A percentile compares a stretch with the other conserved stretches of the same genome.
phyloP scores from a whole-genome alignment of 1,140 invertebrate species.

The Phocides pigmalion region DNA sequence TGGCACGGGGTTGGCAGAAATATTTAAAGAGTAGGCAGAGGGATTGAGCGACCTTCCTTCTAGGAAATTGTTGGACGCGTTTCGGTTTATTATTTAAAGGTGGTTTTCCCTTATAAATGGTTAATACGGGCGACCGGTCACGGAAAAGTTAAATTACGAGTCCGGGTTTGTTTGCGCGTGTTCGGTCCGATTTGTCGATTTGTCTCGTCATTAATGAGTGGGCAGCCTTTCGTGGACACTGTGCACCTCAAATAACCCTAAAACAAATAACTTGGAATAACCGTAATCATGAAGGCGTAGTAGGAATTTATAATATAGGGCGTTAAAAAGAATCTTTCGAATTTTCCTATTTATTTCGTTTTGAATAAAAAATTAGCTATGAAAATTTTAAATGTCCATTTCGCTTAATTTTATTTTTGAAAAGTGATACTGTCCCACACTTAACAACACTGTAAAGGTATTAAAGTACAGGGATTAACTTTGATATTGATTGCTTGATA shows the following conservation, averaged over 20 bases:
- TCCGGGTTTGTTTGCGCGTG: constrained; percentile 56
- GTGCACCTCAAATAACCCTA: not conserved
- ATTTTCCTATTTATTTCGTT: too few species aligned
- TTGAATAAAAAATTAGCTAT: too few species aligned
- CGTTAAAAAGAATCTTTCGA: too few species aligned
- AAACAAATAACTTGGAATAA: not conserved
- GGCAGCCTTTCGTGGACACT: constrained; percentile 10
- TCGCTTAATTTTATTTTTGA: too few species aligned
- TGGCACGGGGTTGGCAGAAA: constrained; percentile 46
- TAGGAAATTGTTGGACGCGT: constrained; percentile 59
- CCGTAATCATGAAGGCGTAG: not conserved
- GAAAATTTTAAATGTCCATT: too few species aligned
- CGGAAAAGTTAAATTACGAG: constrained; percentile 73
- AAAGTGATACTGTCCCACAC: too few species aligned
- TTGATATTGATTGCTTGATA: too few species aligned
- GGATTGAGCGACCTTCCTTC: constrained; percentile 42
- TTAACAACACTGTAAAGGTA: too few species aligned
- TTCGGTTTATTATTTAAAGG: constrained; percentile 70
- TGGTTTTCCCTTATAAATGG: constrained; percentile 68
- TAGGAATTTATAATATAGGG: too few species aligned
- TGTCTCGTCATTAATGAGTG: constrained; percentile 40
- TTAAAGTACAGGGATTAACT: too few species aligned
- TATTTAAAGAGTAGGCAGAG: constrained; percentile 60
- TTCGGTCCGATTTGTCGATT: constrained; percentile 60
- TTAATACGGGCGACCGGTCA: constrained; percentile 61